Base-by-base conservation (phyloP, 2,113 vertebrate genomes). In the Tychaedon coryphoeus region DNA sequence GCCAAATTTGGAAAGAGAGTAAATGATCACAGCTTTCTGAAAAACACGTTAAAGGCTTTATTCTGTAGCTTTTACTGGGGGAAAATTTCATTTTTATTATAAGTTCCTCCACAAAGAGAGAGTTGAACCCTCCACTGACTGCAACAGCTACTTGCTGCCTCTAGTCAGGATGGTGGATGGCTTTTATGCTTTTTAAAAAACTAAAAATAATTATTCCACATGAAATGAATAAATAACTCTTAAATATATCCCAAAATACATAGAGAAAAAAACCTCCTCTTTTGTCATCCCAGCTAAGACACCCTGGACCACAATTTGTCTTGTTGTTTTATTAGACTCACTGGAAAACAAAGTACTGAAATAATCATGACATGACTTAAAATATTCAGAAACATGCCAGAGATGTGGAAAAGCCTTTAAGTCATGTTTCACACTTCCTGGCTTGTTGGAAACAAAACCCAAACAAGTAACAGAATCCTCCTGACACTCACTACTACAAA, bases 161-260 rank as follows among this genome's bases (percentile, higher is more conserved):
- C 19, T 14, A 62, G 42, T 25, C 5, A 17, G 18, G 19, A 26
- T 19, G 26, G 24, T 26, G 12, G 17, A 38, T 24, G 34, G 28
- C 20, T 42, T 92, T 85, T 23, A 74, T 17, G 18, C 17, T 5
- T 56, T 83, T 45, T n/a, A 9, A 80, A 72, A 24, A 5, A 54
- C 22, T 33, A 34, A 40, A 47, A 47, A 31, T 8, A 47, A 72
- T 54, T 31, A 19, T 3, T 83, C n/a, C 25, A 28, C 7, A 5
- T 2, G 19, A 33, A 70, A 57, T 29, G 3, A 24, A 45, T 51
- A 58, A 17, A 14, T 23, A 61, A 43, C 6, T 47, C 40, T 51
- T 65, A 58, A 79, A 36, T 13, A 38, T 6, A 58, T 3, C 42
- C 19, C n/a, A 14, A 20, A 60, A 16, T 22, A 60, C 0, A 0